phyloP scores from a whole-genome alignment of 1,140 invertebrate species.

The Pogonus chalceus region DNA sequence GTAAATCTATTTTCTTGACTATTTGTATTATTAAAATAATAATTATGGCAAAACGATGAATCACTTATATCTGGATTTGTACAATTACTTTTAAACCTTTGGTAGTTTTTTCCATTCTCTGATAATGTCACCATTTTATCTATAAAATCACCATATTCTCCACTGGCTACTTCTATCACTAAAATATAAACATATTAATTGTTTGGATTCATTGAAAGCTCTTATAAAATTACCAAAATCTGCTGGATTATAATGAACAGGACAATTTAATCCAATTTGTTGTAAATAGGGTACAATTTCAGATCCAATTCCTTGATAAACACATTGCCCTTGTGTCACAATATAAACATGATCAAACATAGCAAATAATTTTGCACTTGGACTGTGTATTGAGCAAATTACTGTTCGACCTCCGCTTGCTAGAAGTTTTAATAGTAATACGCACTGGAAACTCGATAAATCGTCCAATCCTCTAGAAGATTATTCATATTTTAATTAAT shows the following conservation, averaged over 20 bases:
- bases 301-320: constrained; percentile 55
- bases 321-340: constrained; percentile 60
- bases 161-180: constrained; percentile 69
- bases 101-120: constrained; percentile 48
- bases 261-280: constrained; percentile 55
- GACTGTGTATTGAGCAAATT: constrained; percentile 86
- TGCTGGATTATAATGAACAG: constrained; percentile 68
- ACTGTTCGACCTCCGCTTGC: constrained; percentile 75
- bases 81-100: constrained; percentile 34
- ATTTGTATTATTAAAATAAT: too few species aligned
- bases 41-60: too few species aligned
- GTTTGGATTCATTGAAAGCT: too few species aligned
- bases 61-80: constrained; percentile 4
- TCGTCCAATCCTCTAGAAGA: constrained; percentile 63
- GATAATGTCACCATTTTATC: constrained; percentile 52
- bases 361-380: constrained; percentile 66
- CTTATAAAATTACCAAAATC: constrained; percentile 60
- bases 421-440: constrained; percentile 62
- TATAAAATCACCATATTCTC: constrained; percentile 58
- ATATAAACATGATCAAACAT: constrained; percentile 72
- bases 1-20: not conserved
- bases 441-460: constrained; percentile 62
- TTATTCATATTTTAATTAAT: constrained; percentile 15
- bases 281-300: constrained; percentile 61
- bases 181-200: constrained; percentile 29